Percentiles rank a stretch among this genome's conserved stretches.
These are phyloP conservation scores for Ophioninae sp. DNA, from an alignment of 2,888 invertebrate species.

Conservation along the genomic window DNA sequence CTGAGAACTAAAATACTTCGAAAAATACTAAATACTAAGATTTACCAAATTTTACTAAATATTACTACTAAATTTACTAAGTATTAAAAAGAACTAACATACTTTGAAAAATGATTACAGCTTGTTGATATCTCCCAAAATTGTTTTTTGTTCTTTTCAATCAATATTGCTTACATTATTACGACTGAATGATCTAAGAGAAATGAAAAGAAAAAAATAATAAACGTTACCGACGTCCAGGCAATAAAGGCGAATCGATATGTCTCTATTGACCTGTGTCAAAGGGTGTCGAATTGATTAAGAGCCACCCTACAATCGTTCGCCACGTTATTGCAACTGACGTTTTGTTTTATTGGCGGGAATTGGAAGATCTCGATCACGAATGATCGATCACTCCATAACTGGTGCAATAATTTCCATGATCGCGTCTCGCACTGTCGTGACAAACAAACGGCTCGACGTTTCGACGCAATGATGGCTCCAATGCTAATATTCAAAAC, in stretches of 20 bases:
- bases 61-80: too few relatives aligned
- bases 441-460: not conserved
- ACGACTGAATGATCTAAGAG: not conserved
- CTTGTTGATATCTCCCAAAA: not conserved
- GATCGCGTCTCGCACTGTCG: not conserved
- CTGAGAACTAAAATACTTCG: not conserved
- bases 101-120: not conserved
- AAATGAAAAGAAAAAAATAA: too few relatives aligned
- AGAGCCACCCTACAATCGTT: not conserved
- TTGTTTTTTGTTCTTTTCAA: not conserved
- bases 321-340: not conserved
- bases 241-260: slow-evolving; percentile 14
- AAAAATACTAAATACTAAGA: too few relatives aligned
- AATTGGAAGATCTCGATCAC: not conserved
- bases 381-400: not conserved
- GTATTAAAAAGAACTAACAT: not conserved
- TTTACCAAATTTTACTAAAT: too few relatives aligned
- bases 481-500: not conserved
- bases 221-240: not conserved
- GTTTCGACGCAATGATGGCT: not conserved
- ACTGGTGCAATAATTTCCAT: not conserved
- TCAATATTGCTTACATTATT: not conserved
- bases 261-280: slow-evolving; percentile 6
- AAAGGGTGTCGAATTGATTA: not conserved
- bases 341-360: not conserved